These are phyloP conservation scores for Helicolenus hilgendorfi DNA, from an alignment of 2,797 vertebrate species.

Conservation along the genomic window DNA sequence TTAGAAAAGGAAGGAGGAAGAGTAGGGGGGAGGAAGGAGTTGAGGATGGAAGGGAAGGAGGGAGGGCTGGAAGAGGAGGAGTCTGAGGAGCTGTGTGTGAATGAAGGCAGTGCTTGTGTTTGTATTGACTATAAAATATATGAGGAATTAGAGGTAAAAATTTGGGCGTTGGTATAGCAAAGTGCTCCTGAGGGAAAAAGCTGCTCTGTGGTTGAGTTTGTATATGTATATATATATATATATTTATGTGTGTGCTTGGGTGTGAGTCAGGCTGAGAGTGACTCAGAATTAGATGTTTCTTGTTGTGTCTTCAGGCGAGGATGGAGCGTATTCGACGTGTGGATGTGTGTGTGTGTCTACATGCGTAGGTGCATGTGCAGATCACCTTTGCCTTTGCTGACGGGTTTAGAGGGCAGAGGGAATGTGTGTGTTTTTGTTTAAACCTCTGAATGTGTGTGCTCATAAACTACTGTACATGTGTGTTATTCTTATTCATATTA, in stretches of 20 bases:
- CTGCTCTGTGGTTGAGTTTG: conserved; percentile 14
- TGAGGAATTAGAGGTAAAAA: conserved; percentile 31
- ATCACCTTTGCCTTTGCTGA: conserved; percentile 60
- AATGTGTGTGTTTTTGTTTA: conserved; percentile 9
- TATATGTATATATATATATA: conserved; percentile 21
- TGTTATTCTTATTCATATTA: conserved; percentile 68
- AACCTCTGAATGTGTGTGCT: conserved; percentile 21
- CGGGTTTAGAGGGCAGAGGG: conserved; percentile 60
- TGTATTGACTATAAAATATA: conserved; percentile 14
- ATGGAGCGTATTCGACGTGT: conserved; percentile 41
- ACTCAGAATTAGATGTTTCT: conserved; percentile 77
- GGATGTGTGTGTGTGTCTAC: conserved; percentile 1
- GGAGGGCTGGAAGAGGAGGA: conserved; percentile 7
- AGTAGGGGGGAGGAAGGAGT: background rate
- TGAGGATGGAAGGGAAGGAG: conserved; percentile 6
- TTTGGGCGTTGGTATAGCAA: conserved; percentile 16
- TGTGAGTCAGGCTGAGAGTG: conserved; percentile 61
- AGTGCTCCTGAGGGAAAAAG: conserved; percentile 18
- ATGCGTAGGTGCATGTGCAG: conserved; percentile 30
- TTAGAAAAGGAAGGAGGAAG: conserved; percentile 49
- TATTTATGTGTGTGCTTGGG: conserved; percentile 11
- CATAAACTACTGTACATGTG: conserved; percentile 59
- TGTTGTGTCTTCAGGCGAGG: conserved; percentile 68
- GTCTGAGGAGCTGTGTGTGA: conserved; percentile 16
- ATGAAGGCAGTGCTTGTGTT: conserved; percentile 4